phyloP scores from a whole-genome alignment of 2,113 vertebrate genomes.

The Erythrocercus mccallii region DNA sequence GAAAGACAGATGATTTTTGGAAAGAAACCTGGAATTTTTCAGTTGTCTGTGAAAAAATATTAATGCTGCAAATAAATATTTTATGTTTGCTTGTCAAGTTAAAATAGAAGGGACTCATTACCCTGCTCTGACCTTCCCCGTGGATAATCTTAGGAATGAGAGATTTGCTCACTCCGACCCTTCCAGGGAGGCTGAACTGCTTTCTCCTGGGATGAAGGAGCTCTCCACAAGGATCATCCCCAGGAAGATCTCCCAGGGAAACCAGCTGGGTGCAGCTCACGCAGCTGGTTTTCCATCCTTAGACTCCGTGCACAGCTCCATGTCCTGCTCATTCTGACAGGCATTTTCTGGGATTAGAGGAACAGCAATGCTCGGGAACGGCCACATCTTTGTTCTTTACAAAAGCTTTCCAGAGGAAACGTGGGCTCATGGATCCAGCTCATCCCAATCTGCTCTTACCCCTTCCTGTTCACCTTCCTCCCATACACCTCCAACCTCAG shows the following conservation, averaged over 20 bases:
- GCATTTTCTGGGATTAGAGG: background rate
- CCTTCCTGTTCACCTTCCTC: background rate
- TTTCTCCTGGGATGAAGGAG: background rate
- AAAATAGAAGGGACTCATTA: background rate
- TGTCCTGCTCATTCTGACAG: background rate
- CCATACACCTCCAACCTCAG: background rate
- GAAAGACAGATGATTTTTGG: background rate
- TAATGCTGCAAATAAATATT: background rate
- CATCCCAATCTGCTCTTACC: background rate
- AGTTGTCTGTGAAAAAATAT: background rate
- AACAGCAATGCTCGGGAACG: accelerated
- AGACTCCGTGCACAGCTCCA: background rate
- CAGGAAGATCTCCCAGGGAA: background rate
- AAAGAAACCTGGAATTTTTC: background rate
- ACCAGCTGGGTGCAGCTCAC: background rate
- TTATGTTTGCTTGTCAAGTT: background rate
- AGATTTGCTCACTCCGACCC: background rate
- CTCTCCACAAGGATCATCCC: background rate
- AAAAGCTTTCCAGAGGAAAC: background rate
- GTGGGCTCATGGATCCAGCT: background rate
- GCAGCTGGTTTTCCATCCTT: background rate
- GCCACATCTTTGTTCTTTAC: background rate
- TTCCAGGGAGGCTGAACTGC: background rate
- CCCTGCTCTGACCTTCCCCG: background rate
- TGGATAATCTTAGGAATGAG: background rate